Percentiles rank a stretch among this genome's conserved stretches.
Conservation (phyloP, 1,140 invertebrate species). For the Drosophila serrata region DNA sequence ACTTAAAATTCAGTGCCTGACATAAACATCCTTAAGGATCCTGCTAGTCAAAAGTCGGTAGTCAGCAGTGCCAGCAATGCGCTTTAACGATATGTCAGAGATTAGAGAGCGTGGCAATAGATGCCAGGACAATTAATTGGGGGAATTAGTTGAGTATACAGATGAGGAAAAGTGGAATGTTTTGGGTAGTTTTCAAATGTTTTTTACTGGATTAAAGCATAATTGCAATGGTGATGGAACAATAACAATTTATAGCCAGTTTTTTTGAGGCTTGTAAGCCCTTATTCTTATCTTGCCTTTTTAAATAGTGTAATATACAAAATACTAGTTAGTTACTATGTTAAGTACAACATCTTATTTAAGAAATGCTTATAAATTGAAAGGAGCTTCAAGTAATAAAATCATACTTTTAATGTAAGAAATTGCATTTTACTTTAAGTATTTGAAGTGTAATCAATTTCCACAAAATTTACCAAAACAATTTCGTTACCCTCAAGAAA, state of each 20-base stretch:
- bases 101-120: slow-evolving; percentile 58
- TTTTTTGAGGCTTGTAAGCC: no score
- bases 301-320: no score
- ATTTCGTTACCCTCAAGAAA: slow-evolving; percentile 2
- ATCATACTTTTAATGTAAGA: not conserved
- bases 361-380: no score
- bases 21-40: slow-evolving; percentile 78
- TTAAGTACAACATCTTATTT: no score
- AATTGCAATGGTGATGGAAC: not conserved
- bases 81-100: slow-evolving; percentile 82
- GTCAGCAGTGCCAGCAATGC: slow-evolving; percentile 56
- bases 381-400: no score
- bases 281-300: no score
- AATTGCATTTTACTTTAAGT: no score
- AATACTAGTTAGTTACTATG: no score
- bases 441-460: not conserved
- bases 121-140: slow-evolving; percentile 67
- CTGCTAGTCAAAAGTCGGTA: slow-evolving; percentile 59
- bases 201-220: not conserved
- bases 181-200: not conserved
- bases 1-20: slow-evolving; percentile 78
- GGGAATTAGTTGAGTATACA: no score
- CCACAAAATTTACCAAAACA: slow-evolving; percentile 2
- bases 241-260: no score
- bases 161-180: not conserved